Base-by-base conservation (phyloP, 1,140 invertebrate species). In the Drosophila bocki region DNA sequence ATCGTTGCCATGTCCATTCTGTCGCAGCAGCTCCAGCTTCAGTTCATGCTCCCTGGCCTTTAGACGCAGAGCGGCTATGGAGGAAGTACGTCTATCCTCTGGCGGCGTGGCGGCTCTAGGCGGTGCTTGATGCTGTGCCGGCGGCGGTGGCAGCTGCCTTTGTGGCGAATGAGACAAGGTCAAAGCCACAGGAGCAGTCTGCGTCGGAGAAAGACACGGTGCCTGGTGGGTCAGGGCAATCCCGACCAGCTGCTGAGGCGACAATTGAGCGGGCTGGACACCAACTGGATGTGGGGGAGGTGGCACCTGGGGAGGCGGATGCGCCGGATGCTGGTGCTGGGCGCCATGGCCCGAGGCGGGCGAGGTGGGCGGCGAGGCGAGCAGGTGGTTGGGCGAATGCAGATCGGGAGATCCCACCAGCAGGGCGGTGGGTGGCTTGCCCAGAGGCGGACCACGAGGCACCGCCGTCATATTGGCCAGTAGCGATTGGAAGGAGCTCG, bases 41-140 rank as follows among this genome's bases (percentile, higher is more conserved):
- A 98, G 93, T 91, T 98, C 97, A 92, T 99, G 98, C 93, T 99
- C 98, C 8, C 98, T 94, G 1, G 98, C 98, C 78, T 98, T 98
- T 35, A 98, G 94, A 59, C 98, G 93, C 6, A 99, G 93, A 0
- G 97, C 96, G 1, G 97, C 97, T 61, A 99, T 98, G 80, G 97
- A 98, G 26, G 96, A 97, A 79, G 96, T 97, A 69, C 98, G 94
- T 67, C 97, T 94, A 93, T 98, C 98, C 64, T 96, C 95, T 84
- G 95, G 96, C 53, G 93, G 95, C 60, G 91, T 93, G 44, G 82
- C 85, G 7, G 72, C 90, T 57, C 67, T 93, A 26, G 93, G 60
- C 3, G 48, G 53, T 1, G 69, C 47, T 35, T 64, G 62, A 26
- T 64, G 62, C 39, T 59, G 59, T 29, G 62, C n/a, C n/a, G 71